Base-by-base conservation (phyloP, 2,888 invertebrate genomes). In the Ophioninae sp. region DNA sequence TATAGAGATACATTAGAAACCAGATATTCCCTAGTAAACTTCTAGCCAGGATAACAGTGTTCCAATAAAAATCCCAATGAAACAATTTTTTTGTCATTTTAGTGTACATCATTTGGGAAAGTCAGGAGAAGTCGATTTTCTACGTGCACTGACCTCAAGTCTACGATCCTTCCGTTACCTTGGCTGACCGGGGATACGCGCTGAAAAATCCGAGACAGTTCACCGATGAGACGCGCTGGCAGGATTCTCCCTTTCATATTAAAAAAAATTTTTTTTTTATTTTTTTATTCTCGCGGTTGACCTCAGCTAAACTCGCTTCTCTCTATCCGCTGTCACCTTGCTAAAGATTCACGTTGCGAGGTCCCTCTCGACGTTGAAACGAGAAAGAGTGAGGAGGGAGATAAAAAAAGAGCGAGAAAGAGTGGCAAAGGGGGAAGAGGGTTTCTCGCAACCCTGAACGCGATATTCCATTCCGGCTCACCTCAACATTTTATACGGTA, bases 401-500 rank as follows among this genome's bases (percentile, higher is more conserved):
- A 67, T 57, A 68, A 68, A 75, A 78, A 79, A 75, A 81, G 75
- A 59, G 59, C 7, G 20, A 13, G 65, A 65, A n/a, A 13, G 65
- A 65, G 39, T n/a, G 59, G 7, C 0, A 13, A 41, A 65, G 65
- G 6, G 65, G 39, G 65, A 65, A 75, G 81, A 76, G 79, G 76
- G 75, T 78, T 76, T 75, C 65, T 61, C n/a, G 79, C 87, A 90
- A 88, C 89, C 89, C 89, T 91, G 91, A 85, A 87, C 89, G 87
- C 86, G 85, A 89, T 89, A 89, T 90, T 87, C 87, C 87, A 88
- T 89, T 89, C 87, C 88, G 74, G 88, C 84, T 90, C 86, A 88
- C 89, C 89, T 90, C 88, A 89, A 89, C 87, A 87, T 89, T 88
- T 88, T 87, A 89, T 89, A 87, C 86, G 67, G 87, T 79, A 85